Percentiles rank a stretch among this genome's conserved stretches.
phyloP scores from a whole-genome alignment of 2,797 vertebrate species.

The Sebastolobus alascanus region DNA sequence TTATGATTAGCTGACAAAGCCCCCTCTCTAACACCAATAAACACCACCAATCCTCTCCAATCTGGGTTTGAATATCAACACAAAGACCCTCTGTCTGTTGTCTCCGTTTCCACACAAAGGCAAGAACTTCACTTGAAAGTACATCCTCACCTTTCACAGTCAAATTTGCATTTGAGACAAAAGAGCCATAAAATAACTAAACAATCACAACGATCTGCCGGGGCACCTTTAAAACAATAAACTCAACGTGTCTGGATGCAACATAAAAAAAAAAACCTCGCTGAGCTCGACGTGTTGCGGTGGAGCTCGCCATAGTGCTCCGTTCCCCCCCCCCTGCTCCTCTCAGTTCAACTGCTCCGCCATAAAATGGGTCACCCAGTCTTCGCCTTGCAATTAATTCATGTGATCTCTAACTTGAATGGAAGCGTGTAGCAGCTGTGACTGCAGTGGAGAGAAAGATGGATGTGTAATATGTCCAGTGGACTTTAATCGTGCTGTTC shows the following conservation, averaged over 20 bases:
- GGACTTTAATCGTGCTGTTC: slow-evolving; percentile 24
- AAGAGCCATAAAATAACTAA: slow-evolving; percentile 5
- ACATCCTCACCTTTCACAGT: neutral
- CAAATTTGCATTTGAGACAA: neutral
- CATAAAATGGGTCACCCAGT: slow-evolving; percentile 74
- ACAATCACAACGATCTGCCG: neutral
- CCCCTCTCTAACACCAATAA: neutral
- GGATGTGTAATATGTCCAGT: slow-evolving; percentile 8
- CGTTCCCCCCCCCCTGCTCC: neutral
- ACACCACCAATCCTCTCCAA: neutral
- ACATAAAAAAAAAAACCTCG: neutral
- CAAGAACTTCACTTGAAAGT: neutral
- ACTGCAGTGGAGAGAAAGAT: slow-evolving; percentile 25
- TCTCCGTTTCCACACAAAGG: neutral
- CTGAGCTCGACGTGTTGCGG: neutral
- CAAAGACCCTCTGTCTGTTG: neutral
- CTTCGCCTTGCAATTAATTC: slow-evolving; percentile 70
- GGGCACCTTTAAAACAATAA: neutral
- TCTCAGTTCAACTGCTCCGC: slow-evolving; percentile 55
- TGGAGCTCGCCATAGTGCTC: neutral
- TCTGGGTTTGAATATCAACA: neutral
- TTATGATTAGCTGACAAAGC: neutral
- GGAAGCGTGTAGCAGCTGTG: slow-evolving; percentile 54
- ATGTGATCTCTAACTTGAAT: slow-evolving; percentile 58
- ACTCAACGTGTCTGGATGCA: neutral